Evolutionary conservation across 1,140 invertebrate genomes (phyloP).

Genomic region (Drosophila orosa): DNA sequence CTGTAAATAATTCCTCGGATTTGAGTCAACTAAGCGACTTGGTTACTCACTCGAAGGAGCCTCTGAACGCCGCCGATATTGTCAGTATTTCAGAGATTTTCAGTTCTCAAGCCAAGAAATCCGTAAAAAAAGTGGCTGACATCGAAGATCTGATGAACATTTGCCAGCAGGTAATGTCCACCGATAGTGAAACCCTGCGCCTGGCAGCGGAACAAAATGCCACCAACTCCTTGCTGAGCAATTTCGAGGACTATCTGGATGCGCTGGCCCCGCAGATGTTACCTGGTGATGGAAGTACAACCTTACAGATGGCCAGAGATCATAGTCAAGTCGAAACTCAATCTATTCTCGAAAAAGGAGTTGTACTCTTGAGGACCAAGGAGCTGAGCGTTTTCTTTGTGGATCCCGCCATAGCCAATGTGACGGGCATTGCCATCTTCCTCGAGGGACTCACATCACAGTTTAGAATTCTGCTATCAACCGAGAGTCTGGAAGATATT

Average conservation of each 20-base stretch:
- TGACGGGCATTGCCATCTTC: conserved; percentile 71
- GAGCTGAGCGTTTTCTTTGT: conserved; percentile 78
- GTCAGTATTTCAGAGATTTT: conserved; percentile 62
- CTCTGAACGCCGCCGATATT: conserved; percentile 60
- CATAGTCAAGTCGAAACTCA: conserved; percentile 13
- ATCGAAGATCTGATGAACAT: conserved; percentile 34
- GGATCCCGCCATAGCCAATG: conserved; percentile 59
- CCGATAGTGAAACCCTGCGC: conserved; percentile 42
- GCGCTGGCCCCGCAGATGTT: conserved; percentile 49
- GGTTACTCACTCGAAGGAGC: conserved; percentile 24
- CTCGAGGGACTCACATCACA: background rate
- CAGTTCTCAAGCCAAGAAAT: conserved; percentile 19
- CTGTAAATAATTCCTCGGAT: conserved; percentile 11
- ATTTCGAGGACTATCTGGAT: conserved; percentile 71
- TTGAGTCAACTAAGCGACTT: conserved; percentile 22
- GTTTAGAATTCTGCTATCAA: conserved; percentile 13
- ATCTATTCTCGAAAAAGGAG: conserved; percentile 41
- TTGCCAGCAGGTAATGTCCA: conserved; percentile 62
- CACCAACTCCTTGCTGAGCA: conserved; percentile 62
- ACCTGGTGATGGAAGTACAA: conserved; percentile 19
- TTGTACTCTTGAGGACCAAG: conserved; percentile 49
- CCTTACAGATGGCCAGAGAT: conserved; percentile 2
- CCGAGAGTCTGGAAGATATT: conserved; percentile 46
- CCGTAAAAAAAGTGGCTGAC: conserved; percentile 11
- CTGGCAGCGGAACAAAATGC: conserved; percentile 65